Base-by-base conservation (phyloP, 92 coral and sea anemone genomes). In the Palythoa grandis region DNA sequence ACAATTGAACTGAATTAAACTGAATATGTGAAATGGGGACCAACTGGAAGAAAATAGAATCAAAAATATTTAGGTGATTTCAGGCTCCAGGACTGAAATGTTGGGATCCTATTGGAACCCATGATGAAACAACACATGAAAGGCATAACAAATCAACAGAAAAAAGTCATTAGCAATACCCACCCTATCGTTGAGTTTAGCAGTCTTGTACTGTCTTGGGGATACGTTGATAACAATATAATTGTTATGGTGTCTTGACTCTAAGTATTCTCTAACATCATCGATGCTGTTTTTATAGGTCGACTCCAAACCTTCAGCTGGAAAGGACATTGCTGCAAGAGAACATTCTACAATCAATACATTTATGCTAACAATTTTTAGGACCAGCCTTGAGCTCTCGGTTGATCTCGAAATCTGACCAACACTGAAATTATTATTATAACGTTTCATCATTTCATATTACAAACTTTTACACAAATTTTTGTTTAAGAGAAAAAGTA, bases 271-370 rank as follows among this genome's bases (percentile, higher is more conserved):
- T 61, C 98, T 91, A 52, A 96, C 98, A 87, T 96, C 99, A 71
- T 96, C 99, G 4, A 96, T 91, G 68, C 95, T 96, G 88, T 96
- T 96, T 67, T 96, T 96, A 84, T 96, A 96, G 7, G 99, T 86
- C 7, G 99, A 96, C 85, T 96, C 99, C 56, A 96, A 89, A 17
- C 99, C 99, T 37, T 96, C 99, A 17, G 98, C 99, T 66, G 99
- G 99, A 52, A 91, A 95, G 9, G 98, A 95, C 99, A 96, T 96
- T 11, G 93, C 99, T 95, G 86, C 38, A 88, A 88, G 22, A 77
- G 60, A 58, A 70, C 4, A 54, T 15, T 14, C 0, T 50, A 20
- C 24, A 87, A 35, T 15, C 11, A 24, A 24, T 13, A 25, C 11
- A 69, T 35, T 13, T 2, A 22, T 13, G 8, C 19, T 56, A 19